Evolutionary conservation across 2,113 vertebrate species (phyloP).

Genomic region (Channa argus): DNA sequence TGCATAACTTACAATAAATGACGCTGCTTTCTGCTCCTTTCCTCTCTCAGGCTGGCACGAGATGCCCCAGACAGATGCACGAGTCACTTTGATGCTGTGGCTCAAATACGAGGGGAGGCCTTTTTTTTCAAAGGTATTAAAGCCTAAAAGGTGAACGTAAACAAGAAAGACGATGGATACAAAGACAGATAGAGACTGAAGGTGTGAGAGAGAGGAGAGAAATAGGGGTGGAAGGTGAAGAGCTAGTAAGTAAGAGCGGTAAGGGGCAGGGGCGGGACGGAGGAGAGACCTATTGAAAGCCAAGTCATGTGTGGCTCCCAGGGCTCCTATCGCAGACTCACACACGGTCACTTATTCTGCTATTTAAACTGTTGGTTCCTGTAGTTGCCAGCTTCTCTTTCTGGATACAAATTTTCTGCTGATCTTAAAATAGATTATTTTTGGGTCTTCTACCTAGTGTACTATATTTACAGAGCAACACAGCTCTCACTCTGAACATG

Average conservation of each 20-base stretch:
- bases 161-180: conserved; percentile 3
- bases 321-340: conserved; percentile 17
- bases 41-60: conserved; percentile 79
- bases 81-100: conserved; percentile 93
- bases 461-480: background rate
- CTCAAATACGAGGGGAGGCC: conserved; percentile 97
- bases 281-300: conserved; percentile 47
- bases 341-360: conserved; percentile 22
- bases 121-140: conserved; percentile 98
- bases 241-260: conserved; percentile 28
- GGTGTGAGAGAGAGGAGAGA: background rate
- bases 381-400: conserved; percentile 1
- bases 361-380: conserved; percentile 38
- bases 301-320: conserved; percentile 50
- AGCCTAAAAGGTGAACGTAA: conserved; percentile 11
- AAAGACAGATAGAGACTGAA: background rate
- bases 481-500: background rate
- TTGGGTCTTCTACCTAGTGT: background rate
- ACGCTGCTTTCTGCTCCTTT: background rate
- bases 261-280: background rate
- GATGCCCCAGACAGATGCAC: conserved; percentile 92
- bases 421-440: conserved; percentile 15
- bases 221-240: conserved; percentile 18
- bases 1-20: background rate
- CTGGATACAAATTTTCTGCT: conserved; percentile 17